Evolutionary conservation across 2,797 vertebrate genomes (phyloP).

Genomic region (Ambastaia sidthimunki): DNA sequence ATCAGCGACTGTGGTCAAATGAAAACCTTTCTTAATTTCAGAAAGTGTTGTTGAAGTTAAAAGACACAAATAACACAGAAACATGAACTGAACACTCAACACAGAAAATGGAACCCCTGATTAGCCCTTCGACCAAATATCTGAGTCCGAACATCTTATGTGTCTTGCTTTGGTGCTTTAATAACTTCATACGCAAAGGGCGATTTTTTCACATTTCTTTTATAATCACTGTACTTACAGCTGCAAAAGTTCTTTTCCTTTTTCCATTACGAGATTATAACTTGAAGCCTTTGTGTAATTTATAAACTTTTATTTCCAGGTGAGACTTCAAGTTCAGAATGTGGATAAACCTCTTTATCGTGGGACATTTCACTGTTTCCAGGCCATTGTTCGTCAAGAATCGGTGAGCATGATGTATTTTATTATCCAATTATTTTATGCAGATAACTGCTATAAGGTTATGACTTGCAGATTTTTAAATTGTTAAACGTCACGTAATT

Average conservation of each 20-base stretch:
- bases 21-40: too few relatives aligned
- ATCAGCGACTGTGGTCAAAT: too few relatives aligned
- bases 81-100: too few relatives aligned
- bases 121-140: too few relatives aligned
- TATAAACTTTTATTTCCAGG: slow-evolving; percentile 68
- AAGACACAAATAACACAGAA: too few relatives aligned
- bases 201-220: not conserved
- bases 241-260: not conserved
- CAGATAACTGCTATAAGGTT: not conserved
- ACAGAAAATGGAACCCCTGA: too few relatives aligned
- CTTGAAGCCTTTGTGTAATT: slow-evolving; percentile 29
- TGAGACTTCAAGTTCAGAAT: slow-evolving; percentile 86
- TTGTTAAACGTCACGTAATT: not conserved
- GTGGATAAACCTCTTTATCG: slow-evolving; percentile 82
- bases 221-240: not conserved
- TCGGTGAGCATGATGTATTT: slow-evolving; percentile 76
- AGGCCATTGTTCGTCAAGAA: slow-evolving; percentile 84
- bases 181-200: too few relatives aligned
- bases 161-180: too few relatives aligned
- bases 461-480: not conserved
- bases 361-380: slow-evolving; percentile 85
- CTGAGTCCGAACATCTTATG: too few relatives aligned
- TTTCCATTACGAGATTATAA: too few relatives aligned
- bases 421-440: not conserved
- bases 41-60: too few relatives aligned